phyloP scores from a whole-genome alignment of 1,140 invertebrate genomes.

The Penaeus indicus region DNA sequence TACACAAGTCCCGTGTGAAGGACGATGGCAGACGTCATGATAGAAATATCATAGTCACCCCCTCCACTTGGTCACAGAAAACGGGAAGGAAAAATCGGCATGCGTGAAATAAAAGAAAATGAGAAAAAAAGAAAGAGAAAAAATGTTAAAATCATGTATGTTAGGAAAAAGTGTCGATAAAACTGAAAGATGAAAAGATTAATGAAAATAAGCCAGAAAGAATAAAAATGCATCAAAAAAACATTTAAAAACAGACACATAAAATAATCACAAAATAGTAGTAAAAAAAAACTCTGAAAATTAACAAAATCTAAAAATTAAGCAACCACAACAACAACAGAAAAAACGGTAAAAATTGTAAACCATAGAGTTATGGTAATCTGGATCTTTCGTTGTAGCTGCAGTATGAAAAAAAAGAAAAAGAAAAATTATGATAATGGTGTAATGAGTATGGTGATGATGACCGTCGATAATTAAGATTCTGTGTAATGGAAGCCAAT shows the following conservation, averaged over 20 bases:
- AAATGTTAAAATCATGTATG: background rate
- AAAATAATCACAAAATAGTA: background rate
- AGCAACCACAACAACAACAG: background rate
- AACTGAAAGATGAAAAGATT: background rate
- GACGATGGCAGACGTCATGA: constrained; percentile 43
- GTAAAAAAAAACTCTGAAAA: background rate
- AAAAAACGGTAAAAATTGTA: background rate
- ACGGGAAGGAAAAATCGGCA: background rate
- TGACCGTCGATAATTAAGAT: too few species aligned
- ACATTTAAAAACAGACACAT: background rate
- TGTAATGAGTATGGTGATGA: too few species aligned
- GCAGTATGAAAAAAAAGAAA: too few species aligned
- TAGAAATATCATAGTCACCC: constrained; percentile 33
- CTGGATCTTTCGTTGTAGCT: too few species aligned
- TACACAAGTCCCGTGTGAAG: constrained; percentile 26
- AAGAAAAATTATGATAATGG: too few species aligned
- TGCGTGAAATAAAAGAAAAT: background rate
- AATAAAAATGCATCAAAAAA: background rate
- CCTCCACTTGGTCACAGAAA: constrained; percentile 24
- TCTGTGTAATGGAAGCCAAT: too few species aligned
- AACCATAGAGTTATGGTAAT: too few species aligned
- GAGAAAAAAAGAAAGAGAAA: background rate
- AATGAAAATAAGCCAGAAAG: background rate
- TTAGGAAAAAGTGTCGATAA: background rate
- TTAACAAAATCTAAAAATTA: background rate